Evolutionary conservation across 2,113 vertebrate species (phyloP), one percentile per base, ranked within the genome.

Genomic region (Seriola dumerili): DNA sequence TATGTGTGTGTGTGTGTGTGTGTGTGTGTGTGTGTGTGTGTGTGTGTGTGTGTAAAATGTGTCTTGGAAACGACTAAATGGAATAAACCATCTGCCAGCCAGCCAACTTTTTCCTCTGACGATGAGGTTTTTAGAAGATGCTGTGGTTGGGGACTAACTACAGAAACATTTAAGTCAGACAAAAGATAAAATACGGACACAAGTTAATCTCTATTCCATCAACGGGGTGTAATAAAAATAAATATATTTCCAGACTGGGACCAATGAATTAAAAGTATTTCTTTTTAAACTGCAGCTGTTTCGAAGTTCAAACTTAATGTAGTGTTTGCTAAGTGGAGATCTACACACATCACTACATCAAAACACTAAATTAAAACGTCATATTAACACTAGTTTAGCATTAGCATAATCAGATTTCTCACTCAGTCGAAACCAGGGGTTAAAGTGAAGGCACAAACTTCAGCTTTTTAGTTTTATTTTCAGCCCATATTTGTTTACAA

Each of bases 91-190:
- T 83, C 34, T 72, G 44, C 85, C 82, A 83, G 69, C 17, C 70
- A 42, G 23, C 38, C 19, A 66, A 72, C 46, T 59, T 72, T 87
- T 85, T 87, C 69, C 88, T 82, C 63, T 77, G 70, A 80, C 44
- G 8, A 5, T 25, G 62, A 73, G 32, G 29, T 74, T 82, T 84
- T 81, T 13, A 74, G 23, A 40, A 59, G 23, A 68, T 44, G 48
- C 17, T 74, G 75, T 21, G 62, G 63, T 76, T 46, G 25, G 14
- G 38, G 14, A 62, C 23, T 50, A 73, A 62, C 23, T 50, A 73
- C 32, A 73, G 40, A 66, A 65, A 80, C 29, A n/a, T 73, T 57
- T 3, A 62, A 77, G 63, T 77, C 19, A 64, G n/a, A 65, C 11
- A 25, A 54, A 32, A 38, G 42, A 59, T 32, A 29, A 38, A 38